A percentile compares a stretch with the other conserved stretches of the same genome.
phyloP scores from a whole-genome alignment of 2,888 invertebrate species.

The Artemia sinica region DNA sequence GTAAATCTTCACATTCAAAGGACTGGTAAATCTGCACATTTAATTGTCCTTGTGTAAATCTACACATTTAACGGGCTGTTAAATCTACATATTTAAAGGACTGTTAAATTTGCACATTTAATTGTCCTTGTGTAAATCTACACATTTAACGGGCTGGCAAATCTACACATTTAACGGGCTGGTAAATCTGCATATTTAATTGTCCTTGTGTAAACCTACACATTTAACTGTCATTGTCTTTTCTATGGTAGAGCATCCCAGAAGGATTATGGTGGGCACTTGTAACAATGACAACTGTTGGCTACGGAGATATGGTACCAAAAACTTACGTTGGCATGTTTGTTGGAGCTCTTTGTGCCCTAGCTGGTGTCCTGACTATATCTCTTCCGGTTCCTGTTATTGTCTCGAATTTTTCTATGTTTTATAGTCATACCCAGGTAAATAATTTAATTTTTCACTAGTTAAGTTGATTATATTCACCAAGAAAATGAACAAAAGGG shows the following conservation, averaged over 20 bases:
- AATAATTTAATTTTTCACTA: neutral
- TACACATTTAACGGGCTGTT: no score
- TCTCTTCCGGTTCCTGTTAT: slow-evolving; percentile 42
- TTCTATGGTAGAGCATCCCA: slow-evolving; percentile 47
- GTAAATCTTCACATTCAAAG: no score
- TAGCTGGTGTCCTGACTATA: slow-evolving; percentile 39
- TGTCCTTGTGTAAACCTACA: neutral
- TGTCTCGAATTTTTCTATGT: slow-evolving; percentile 43
- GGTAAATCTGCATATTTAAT: neutral
- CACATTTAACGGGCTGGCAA: no score
- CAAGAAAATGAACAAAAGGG: no score
- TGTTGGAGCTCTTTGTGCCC: slow-evolving; percentile 40
- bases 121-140: no score
- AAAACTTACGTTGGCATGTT: slow-evolving; percentile 39
- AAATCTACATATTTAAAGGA: no score
- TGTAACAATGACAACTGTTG: slow-evolving; percentile 79
- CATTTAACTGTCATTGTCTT: neutral
- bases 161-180: no score
- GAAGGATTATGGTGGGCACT: slow-evolving; percentile 92
- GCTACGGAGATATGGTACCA: slow-evolving; percentile 40
- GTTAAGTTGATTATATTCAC: no score
- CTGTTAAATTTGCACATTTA: no score
- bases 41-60: no score
- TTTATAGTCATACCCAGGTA: slow-evolving; percentile 41
- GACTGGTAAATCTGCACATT: no score